Base-by-base conservation (phyloP, 2,888 invertebrate species). In the Drosophila imparisetae region DNA sequence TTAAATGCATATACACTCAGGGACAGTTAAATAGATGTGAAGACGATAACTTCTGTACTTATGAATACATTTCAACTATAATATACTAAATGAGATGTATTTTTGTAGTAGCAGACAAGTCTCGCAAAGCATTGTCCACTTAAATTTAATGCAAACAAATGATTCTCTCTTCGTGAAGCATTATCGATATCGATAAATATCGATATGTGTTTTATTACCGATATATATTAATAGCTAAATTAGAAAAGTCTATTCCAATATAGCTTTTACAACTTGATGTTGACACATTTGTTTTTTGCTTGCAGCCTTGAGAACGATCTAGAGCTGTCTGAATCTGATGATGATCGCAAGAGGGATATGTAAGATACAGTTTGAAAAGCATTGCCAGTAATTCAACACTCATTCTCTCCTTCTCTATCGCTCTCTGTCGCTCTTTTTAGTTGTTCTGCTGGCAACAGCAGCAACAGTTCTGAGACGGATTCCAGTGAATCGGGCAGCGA, bases 301-400 rank as follows among this genome's bases (percentile, higher is more conserved):
- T 70, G 13, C 48, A 91, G 91, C 86, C 92, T 95, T 79, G 93
- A 94, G 83, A 95, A 95, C 92, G 96, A 97, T 93, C 94, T 97
- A 82, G 95, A 95, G 71, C 93, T 97, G 68, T 96, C 97, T 24
- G 97, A 96, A 92, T 97, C 96, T 89, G 97, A 97, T 84, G 96
- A 97, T 90, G 96, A 96, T 65, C 92, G 92, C 34, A 92, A 93
- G 65, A 93, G 93, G 84, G 92, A 93, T 79, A 91, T 92, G 82
- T 91, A 65, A 86, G 83, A 50, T 6, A 67, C 64, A 53, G 30
- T 63, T 66, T 36, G 30, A 66, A 15, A 50, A 27, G 18, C 27
- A 58, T 0, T 62, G 11, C 0, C 21, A 18, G 6, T n/a, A 4
- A 30, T 2, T n/a, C 0, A 15, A 1, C 15, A 27, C n/a, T 40